A percentile compares a stretch with the other conserved stretches of the same genome.
phyloP scores from a whole-genome alignment of 2,797 vertebrate species.

The Prionace glauca region DNA sequence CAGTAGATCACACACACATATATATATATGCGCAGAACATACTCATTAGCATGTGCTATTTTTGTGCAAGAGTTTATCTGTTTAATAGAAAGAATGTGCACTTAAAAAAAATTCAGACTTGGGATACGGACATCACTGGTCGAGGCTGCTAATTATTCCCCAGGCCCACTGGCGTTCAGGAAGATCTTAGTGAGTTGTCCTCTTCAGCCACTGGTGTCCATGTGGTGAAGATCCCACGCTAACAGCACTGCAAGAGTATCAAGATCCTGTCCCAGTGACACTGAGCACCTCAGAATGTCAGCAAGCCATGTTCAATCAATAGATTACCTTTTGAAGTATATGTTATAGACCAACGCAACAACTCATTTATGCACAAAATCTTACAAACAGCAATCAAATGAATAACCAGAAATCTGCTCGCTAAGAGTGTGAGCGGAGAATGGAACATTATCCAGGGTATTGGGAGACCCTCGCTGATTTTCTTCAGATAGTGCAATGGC shows the following conservation, averaged over 20 bases:
- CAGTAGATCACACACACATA: neutral
- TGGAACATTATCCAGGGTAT: neutral
- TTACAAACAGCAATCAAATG: neutral
- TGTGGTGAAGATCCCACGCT: neutral
- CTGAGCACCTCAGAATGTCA: neutral
- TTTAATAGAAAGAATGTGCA: neutral
- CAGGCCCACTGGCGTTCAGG: neutral
- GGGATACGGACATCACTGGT: no score
- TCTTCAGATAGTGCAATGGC: neutral
- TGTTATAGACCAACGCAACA: neutral
- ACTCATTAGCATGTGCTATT: neutral
- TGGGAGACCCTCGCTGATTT: neutral
- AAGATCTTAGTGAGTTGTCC: neutral
- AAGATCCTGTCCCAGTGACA: neutral
- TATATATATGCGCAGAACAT: neutral
- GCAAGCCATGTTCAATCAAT: neutral
- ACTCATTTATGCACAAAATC: neutral
- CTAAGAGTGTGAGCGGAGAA: neutral
- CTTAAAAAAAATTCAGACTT: neutral
- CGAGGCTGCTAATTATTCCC: neutral
- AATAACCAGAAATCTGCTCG: neutral
- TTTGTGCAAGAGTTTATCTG: neutral
- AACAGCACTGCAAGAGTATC: neutral
- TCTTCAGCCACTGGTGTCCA: neutral
- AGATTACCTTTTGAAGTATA: neutral